Conservation (phyloP, 2,888 invertebrate species). For the Tryphoninae sp. region DNA sequence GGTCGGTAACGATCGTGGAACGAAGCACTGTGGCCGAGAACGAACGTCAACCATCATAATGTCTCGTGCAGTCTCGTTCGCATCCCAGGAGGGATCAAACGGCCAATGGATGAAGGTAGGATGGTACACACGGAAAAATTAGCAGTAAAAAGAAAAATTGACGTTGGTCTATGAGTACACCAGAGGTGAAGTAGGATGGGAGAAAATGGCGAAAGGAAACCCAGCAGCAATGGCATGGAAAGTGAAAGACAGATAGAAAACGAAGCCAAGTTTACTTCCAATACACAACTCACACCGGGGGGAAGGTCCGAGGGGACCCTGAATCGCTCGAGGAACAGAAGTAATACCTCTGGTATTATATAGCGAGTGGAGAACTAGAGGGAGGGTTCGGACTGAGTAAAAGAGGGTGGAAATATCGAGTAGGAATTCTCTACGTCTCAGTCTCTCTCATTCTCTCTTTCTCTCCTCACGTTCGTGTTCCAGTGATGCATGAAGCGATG, state of each 20-base stretch:
- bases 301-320: conserved; percentile 42
- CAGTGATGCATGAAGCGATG: conserved; percentile 73
- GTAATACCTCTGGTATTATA: conserved; percentile 24
- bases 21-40: too few species aligned
- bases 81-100: too few species aligned
- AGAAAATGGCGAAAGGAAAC: conserved; percentile 2
- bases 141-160: conserved; percentile 18
- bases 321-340: conserved; percentile 28
- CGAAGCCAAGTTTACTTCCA: conserved; percentile 32
- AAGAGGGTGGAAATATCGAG: conserved; percentile 61
- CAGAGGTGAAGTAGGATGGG: not conserved
- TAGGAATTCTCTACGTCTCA: conserved; percentile 24
- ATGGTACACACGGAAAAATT: conserved; percentile 9
- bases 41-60: too few species aligned
- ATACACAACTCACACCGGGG: conserved; percentile 36
- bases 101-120: not conserved
- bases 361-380: conserved; percentile 15
- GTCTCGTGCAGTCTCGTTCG: too few species aligned
- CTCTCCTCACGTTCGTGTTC: conserved; percentile 59
- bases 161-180: not conserved
- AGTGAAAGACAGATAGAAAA: conserved; percentile 24
- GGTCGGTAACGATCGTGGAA: too few species aligned
- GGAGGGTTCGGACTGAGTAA: conserved; percentile 30
- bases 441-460: conserved; percentile 19
- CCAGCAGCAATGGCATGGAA: conserved; percentile 1